Evolutionary conservation across 2,888 invertebrate species (phyloP), one percentile per base, ranked within the genome.

Genomic region (Erebia palarica): DNA sequence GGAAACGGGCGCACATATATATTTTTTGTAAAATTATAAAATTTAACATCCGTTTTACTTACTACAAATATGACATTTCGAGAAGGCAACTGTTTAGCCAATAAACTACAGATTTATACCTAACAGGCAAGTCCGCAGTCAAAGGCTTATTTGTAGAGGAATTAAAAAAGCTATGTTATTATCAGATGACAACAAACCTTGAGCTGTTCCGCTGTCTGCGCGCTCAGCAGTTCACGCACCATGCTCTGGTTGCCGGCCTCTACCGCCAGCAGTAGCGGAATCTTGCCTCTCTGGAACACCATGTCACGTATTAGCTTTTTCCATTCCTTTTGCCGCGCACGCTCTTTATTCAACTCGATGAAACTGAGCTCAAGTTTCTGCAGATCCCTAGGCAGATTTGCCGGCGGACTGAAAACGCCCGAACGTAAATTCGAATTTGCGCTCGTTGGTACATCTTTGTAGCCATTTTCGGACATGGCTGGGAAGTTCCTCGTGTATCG

Each of bases 241-340:
- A 99, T 98, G 77, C 97, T 97, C 91, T 98, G 97, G 94, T 99
- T 99, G 69, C 99, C 99, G 44, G 97, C 97, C 91, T 99, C 98
- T 80, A 98, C 97, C 70, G 99, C 98, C 88, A 98, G 94, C 85
- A 99, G 96, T 84, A 99, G 94, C 79, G 99, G 98, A 83, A 99
- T 96, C 94, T 97, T 97, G 77, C 98, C 98, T 90, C 96, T 96
- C 98, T 98, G 94, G 80, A 95, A 95, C 86, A 94, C 90, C 91
- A 93, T 87, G 88, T 94, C 93, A 85, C 93, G 91, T 82, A 94
- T 94, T 94, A 94, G 80, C 87, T 90, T 94, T 89, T 92, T 92
- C 94, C 94, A 94, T 85, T 94, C 92, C 81, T 89, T 92, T 80
- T 93, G 90, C 70, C 88, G 86, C 74, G 93, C 93, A 73, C 92